Evolutionary conservation across 2,113 vertebrate species (phyloP), one percentile per base, ranked within the genome.

Genomic region (Tetraodon nigroviridis): DNA sequence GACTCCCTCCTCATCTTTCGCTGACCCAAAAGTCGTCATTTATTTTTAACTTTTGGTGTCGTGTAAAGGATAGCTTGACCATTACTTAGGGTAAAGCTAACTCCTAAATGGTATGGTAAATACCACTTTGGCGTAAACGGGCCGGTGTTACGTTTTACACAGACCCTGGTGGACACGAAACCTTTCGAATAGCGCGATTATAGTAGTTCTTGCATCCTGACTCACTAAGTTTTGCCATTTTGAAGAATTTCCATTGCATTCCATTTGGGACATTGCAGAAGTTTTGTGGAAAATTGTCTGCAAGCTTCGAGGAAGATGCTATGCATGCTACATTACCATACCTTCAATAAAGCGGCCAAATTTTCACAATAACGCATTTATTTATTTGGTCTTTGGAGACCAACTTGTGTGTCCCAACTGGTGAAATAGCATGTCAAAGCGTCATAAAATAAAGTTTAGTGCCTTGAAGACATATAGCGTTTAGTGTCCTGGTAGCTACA

Each of bases 251-350:
- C 76, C 75, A 61, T 64, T 78, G 67, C 4, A 29, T 29, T 29
- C 27, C 27, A 5, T 7, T 7, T 2, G 6, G 29, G 29, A 32
- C 29, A 32, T 32, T 32, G 3, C 29, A 32, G 29, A 7, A 7
- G 29, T 7, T 32, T 7, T 32, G 29, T 7, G 8, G 29, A 2
- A 7, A 32, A 32, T 32, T 7, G 8, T 10, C 29, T 32, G 54
- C 65, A 47, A 60, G 55, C 68, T 65, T 49, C 57, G 55, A 77
- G 78, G 65, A 55, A 51, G 27, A 32, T 7, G 6, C 29, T 7
- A 32, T 32, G 29, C 29, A 32, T 32, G 8, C 29, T 10, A 32
- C 6, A 4, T 8, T 7, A 32, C 29, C 8, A 32, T 32, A 32
- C 29, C 29, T 32, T 10, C 6, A 7, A 32, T 32, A 32, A 2